Base-by-base conservation (phyloP, 2,797 vertebrate species). In the Limosa lapponica region DNA sequence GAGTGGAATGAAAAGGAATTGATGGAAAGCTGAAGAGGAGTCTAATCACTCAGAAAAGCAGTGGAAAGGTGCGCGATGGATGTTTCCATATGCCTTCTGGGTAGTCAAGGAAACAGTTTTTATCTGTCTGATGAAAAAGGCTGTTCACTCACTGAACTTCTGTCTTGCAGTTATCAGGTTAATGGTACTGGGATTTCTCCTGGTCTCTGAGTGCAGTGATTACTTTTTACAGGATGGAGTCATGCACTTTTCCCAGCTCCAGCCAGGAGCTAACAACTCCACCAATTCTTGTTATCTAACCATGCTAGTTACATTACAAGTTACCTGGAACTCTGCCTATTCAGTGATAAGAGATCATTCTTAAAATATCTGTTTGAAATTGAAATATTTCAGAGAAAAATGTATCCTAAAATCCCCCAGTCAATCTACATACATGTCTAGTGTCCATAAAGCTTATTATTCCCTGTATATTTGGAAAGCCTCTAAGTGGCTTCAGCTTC, bases 11-110 rank as follows among this genome's bases (percentile, higher is more conserved):
- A 96, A 95, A 96, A 83, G 85, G 84, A 77, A 87, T 57, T 89
- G 91, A 91, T 77, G 75, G 95, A 85, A 81, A 92, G 75, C 84
- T 96, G 93, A 95, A 95, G 85, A 95, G 78, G n/a, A 89, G 51
- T 28, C 48, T 91, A 82, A 95, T 91, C 91, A 82, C 59, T 64
- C 48, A 70, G 67, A 46, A 75, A 73, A 82, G 71, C 43, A 69
- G 62, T 52, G 79, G 67, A 75, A 87, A 94, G 74, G 94, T 87
- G 51, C 0, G 4, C 5, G 82, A 87, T 77, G 71, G 93, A 82
- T 82, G 64, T 39, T 87, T 48, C 71, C 79, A 85, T 51, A 19
- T 13, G 12, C 20, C 59, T 85, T 77, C 69, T 80, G 52, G 51
- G 75, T 92, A 95, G 91, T 32, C 94, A 95, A 80, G 91, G 94